Base-by-base conservation (phyloP, 2,113 vertebrate genomes). In the Pipra filicauda region DNA sequence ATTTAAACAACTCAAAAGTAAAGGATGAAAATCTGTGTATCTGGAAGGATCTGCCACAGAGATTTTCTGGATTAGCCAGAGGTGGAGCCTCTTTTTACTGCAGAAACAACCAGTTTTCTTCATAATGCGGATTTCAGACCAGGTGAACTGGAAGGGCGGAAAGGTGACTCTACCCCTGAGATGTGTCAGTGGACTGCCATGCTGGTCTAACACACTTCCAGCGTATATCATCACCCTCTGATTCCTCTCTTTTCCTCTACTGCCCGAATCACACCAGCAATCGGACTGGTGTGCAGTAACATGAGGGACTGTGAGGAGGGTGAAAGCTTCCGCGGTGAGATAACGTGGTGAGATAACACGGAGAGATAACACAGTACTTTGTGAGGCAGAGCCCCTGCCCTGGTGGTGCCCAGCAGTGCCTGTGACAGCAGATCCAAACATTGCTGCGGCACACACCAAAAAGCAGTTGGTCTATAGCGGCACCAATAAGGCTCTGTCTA, bases 151-250 rank as follows among this genome's bases (percentile, higher is more conserved):
- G 46, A 85, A 75, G 41, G 54, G 21, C 44, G 51, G 58, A 58
- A 48, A 48, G 49, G 17, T 41, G 31, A 30, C 66, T 58, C 8
- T 22, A 1, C 7, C 22, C 35, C 73, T 14, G 33, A 67, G 33
- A 39, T 0, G 0, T 6, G 6, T 27, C 66, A 17, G 23, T 49
- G 41, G 8, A 15, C 37, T 49, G 31, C 57, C 19, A 1, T 3
- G 51, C 31, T 27, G 6, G 35, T 58, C 51, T 35, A 31, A 23
- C 4, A 2, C 8, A 3, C 39, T 75, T 22, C 67, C 65, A 58
- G 48, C 46, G 15, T 39, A 12, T n/a, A 13, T 35, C 14, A 3
- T 39, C 16, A 2, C 61, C 14, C 3, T 28, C 17, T 11, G 52
- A 39, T 37, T 78, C 49, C 33, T 75, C 15, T 66, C 48, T 73